A percentile compares a stretch with the other conserved stretches of the same genome.
These are phyloP conservation scores for Tortrix viridana DNA, from an alignment of 2,888 invertebrate species.

Conservation along the genomic window DNA sequence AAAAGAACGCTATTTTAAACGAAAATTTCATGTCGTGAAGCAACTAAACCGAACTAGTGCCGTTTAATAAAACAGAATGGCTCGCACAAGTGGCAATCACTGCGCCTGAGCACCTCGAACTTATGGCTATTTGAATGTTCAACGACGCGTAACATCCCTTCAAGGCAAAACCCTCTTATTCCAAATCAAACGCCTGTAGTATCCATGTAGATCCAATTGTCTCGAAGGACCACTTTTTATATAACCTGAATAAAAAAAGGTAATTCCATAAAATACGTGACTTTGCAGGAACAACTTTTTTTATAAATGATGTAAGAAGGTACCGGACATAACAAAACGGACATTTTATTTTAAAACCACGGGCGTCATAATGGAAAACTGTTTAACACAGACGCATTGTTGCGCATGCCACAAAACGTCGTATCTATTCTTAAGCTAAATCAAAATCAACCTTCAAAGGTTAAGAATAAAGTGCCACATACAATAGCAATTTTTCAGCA, in stretches of 20 bases:
- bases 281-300: constrained; percentile 19
- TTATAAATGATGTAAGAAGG: no score
- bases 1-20: no score
- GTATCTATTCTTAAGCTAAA: no score
- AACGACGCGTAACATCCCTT: constrained; percentile 39
- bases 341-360: no score
- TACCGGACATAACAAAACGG: no score
- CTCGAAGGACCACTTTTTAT: constrained; percentile 43
- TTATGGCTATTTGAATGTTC: constrained; percentile 45
- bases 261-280: constrained; percentile 45
- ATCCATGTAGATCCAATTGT: constrained; percentile 32
- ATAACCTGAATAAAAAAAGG: constrained; percentile 43
- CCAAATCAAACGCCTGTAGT: constrained; percentile 1
- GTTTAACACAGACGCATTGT: neutral
- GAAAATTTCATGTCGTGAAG: neutral
- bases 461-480: no score
- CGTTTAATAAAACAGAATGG: constrained; percentile 2
- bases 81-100: constrained; percentile 11
- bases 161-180: neutral
- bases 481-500: no score
- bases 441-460: no score
- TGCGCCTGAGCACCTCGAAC: constrained; percentile 9
- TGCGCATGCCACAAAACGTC: neutral
- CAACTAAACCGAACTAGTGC: neutral
- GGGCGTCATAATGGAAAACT: no score